Evolutionary conservation across 2,113 vertebrate genomes (phyloP), one percentile per base, ranked within the genome.

Genomic region (Actinemys pallida): DNA sequence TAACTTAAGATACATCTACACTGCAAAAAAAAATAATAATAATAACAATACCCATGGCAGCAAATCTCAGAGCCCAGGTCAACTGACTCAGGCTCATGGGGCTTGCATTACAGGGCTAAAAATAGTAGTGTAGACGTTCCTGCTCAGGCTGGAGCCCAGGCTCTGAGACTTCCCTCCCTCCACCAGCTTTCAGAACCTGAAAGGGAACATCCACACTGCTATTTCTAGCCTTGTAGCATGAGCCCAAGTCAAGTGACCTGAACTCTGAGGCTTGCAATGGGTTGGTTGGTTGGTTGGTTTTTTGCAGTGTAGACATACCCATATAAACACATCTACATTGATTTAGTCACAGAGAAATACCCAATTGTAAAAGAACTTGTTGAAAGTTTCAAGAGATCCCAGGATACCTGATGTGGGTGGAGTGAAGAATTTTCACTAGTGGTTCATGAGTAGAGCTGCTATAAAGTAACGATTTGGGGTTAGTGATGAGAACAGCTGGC

Each of bases 401-500:
- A 87, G 53, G 35, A 52, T 98, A 99, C 99, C 99, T 99, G 98
- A 99, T 99, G 93, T 99, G 99, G 54, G 99, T 99, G 20, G 99
- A 99, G 91, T 98, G 89, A 90, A 96, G 97, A 84, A 99, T 99
- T 52, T 98, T 99, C 47, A 97, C 98, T 86, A 99, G 93, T 5
- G 99, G 99, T 96, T 99, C 99, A 96, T 98, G 98, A 80, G 97
- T 96, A 25, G 99, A 98, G 83, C 99, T 99, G 81, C 99, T 98
- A 94, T 99, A 99, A 86, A 99, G 99, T 2, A 98, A 98, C 25
- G 99, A 98, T 91, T 99, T 99, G 90, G 99, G 99, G 97, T 99
- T 99, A 91, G 99, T 99, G 97, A 99, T 99, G 90, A 99, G 98
- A 94, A 99, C 97, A 3, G 98, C 99, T 27, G 99, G 99, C 99